Evolutionary conservation across 2,113 vertebrate genomes (phyloP), one percentile per base, ranked within the genome.

Genomic region (Echinops telfairi): DNA sequence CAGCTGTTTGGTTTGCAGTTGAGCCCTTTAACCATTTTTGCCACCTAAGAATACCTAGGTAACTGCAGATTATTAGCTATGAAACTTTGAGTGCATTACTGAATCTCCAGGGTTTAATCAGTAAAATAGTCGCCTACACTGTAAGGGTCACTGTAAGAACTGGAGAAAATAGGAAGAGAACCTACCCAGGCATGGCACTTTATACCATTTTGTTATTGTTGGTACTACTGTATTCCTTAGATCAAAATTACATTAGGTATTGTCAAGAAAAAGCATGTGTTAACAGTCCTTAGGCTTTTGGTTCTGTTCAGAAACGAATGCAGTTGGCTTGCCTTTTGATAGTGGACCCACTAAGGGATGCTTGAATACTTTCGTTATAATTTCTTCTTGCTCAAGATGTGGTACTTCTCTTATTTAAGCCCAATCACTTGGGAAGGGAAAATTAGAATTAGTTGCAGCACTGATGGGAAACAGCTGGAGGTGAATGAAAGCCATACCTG

Each of bases 391-490:
- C 11, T 86, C 17, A 60, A 58, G 31, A 85, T 60, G 86, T 93
- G 92, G 33, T n/a, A 9, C 43, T 16, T 88, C 80, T 87, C 80
- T 78, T 86, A 81, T 64, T 71, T 92, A 81, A 90, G 22, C 31
- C 36, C 57, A 58, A 70, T 90, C 29, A 57, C 36, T 83, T 92
- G 83, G 68, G 68, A n/a, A 93, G 33, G 5, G 40, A 76, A 93
- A 93, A 19, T 33, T 81, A 89, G 71, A 95, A 89, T 89, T 94
- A 84, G 12, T 83, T 82, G 86, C 17, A 95, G 8, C 29, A 80
- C 0, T 86, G 29, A 90, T 57, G 38, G 64, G 23, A 71, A 83
- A 79, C 1, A 79, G 23, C 71, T 80, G 77, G 71, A 31, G 31
- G 11, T 68, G 70, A 78, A 17, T 89, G 40, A 82, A n/a, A 60